A percentile compares a stretch with the other conserved stretches of the same genome.
Evolutionary conservation across 2,888 invertebrate genomes (phyloP).

Genomic region (Aspidiotus rigidus): DNA sequence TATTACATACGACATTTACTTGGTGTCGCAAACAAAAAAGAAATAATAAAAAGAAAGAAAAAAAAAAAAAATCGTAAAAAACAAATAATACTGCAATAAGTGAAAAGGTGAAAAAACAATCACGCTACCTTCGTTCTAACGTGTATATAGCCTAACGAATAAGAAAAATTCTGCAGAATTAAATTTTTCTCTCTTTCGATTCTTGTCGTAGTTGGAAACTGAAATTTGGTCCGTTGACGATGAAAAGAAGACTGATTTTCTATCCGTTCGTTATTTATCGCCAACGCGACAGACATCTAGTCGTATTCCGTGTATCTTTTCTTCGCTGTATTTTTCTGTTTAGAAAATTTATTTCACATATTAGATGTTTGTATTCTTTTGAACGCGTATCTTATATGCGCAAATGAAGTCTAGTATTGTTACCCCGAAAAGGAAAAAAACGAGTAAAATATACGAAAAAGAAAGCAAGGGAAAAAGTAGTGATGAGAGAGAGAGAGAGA

Average conservation of each 20-base stretch:
- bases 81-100: no score
- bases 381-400: background rate
- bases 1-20: no score
- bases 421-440: background rate
- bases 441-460: background rate
- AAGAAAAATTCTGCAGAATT: no score
- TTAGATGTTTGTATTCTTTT: conserved; percentile 4
- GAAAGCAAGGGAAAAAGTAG: background rate
- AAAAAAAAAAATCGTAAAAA: no score
- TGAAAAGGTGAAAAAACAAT: no score
- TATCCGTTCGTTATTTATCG: conserved; percentile 1
- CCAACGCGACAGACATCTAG: background rate
- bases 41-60: no score
- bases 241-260: background rate
- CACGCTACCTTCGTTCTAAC: no score
- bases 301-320: background rate
- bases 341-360: conserved; percentile 4
- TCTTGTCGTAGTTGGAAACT: no score
- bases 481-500: background rate
- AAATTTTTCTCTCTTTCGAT: no score
- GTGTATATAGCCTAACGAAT: no score
- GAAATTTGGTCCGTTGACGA: background rate
- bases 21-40: no score
- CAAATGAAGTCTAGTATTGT: conserved; percentile 4
- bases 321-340: background rate